Evolutionary conservation across 2,113 vertebrate species (phyloP), one percentile per base, ranked within the genome.

Genomic region (Merops nubicus): DNA sequence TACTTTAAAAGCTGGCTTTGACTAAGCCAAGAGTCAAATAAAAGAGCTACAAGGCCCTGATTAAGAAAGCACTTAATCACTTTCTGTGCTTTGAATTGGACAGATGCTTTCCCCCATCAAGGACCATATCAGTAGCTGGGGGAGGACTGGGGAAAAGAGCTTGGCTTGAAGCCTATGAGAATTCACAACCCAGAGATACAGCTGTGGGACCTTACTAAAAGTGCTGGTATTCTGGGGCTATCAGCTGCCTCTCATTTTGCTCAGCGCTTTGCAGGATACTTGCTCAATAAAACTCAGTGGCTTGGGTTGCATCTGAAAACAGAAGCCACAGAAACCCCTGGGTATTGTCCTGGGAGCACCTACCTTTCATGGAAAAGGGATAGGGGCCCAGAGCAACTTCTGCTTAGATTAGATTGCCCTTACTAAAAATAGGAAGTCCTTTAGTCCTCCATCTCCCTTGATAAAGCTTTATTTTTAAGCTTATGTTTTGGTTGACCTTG

Each of bases 381-480:
- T 85, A 74, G 85, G 17, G 64, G 51, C 73, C 86, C 91, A 78
- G 73, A 96, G 93, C 80, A 92, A 76, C 83, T 94, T 96, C 83
- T 95, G 40, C 92, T 80, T 75, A 94, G 96, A 96, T 96, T 96
- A 97, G 95, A 94, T 93, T 95, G 88, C 73, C 73, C 76, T 92
- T 78, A 85, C 96, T 97, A 96, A 96, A 96, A 92, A 96, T 96
- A 97, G 88, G 65, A 89, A 96, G n/a, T 43, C 91, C 76, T 95
- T 93, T 82, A 93, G 96, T 95, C 68, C 92, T 95, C 69, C 91
- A 45, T 92, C 80, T 91, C 88, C 88, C 80, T 91, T 91, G 96
- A 96, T 96, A 96, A 96, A 86, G 86, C 48, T 96, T 95, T 96
- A 94, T 97, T 97, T 97, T 96, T 96, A 91, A 95, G 48, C 3